Evolutionary conservation across 2,888 invertebrate species (phyloP).

Genomic region (Neelides folsomi): DNA sequence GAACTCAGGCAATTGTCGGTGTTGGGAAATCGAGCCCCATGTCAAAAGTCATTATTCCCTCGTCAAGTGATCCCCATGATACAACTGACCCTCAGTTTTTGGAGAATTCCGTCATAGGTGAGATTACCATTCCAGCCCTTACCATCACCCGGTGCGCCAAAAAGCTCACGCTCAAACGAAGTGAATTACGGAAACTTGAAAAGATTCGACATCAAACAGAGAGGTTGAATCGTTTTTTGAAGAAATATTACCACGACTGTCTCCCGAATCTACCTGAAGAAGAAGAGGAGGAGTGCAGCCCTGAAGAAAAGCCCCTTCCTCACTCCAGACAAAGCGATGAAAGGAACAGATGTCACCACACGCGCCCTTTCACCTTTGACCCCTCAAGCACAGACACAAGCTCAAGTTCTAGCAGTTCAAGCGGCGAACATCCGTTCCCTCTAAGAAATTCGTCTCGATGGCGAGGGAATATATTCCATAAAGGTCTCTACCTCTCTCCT

Average conservation of each 20-base stretch:
- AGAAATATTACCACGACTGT: conserved; percentile 31
- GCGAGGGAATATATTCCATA: background rate
- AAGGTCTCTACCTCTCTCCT: background rate
- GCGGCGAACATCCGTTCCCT: background rate
- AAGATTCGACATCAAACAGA: conserved; percentile 27
- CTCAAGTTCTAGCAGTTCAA: background rate
- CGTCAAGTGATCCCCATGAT: conserved; percentile 15
- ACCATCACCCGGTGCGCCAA: conserved; percentile 21
- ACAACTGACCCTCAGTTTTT: conserved; percentile 30
- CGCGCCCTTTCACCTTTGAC: too few relatives aligned
- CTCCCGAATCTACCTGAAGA: conserved; percentile 30
- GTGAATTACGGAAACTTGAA: conserved; percentile 29
- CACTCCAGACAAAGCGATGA: too few relatives aligned
- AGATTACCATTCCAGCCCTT: conserved; percentile 12
- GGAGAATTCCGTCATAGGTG: conserved; percentile 12
- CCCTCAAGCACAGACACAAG: background rate
- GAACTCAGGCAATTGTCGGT: background rate
- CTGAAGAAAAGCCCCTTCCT: conserved; percentile 22
- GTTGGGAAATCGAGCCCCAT: background rate
- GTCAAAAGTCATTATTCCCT: conserved; percentile 1
- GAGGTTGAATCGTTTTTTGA: conserved; percentile 27
- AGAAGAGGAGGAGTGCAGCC: conserved; percentile 28
- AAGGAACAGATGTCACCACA: background rate
- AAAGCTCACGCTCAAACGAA: conserved; percentile 28
- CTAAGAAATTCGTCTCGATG: background rate